Evolutionary conservation across 2,113 vertebrate species (phyloP), one percentile per base, ranked within the genome.

Genomic region (Peromyscus maniculatus): DNA sequence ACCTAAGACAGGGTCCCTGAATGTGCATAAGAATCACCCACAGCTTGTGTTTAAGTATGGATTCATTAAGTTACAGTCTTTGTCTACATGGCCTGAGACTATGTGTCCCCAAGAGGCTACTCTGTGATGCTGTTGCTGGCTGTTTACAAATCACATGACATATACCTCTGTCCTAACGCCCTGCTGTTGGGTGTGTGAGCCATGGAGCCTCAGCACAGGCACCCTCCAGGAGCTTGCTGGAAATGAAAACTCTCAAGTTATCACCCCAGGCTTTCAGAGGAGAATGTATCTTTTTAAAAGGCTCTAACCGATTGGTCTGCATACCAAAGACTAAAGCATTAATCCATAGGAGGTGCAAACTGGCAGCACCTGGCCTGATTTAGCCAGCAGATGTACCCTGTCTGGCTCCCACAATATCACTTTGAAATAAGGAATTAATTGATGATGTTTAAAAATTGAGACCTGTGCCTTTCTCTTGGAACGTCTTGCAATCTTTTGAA

Each of bases 371-470:
- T 1, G 2, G 72, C 24, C 67, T 74, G 13, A 72, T 46, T 64
- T 79, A 86, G 31, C 28, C 9, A 5, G 69, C 72, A 80, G 57
- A 49, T 43, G 5, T 33, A 9, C 46, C 46, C 71, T 57, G 49
- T 78, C 59, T 78, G 84, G 33, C 11, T 77, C 59, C 22, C n/a
- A 62, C 3, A n/a, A 13, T 31, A n/a, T 31, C 43, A 59, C 75
- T 91, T 91, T 75, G 5, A 77, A 71, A 95, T 52, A 71, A 89
- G 36, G n/a, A 90, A 87, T 52, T 83, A 74, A 69, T 74, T 59
- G 13, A 80, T 28, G 77, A 39, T 43, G 33, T 49, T 83, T 36
- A 90, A 84, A 74, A 83, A 7, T 66, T 16, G 80, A 36, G 55
- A 55, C 87, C 78, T 97, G 17, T n/a, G 3, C 17, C 52, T 66